These are phyloP conservation scores for Caenorhabditis zanzibari DNA, from an alignment of 2,888 invertebrate species.

Conservation along the genomic window DNA sequence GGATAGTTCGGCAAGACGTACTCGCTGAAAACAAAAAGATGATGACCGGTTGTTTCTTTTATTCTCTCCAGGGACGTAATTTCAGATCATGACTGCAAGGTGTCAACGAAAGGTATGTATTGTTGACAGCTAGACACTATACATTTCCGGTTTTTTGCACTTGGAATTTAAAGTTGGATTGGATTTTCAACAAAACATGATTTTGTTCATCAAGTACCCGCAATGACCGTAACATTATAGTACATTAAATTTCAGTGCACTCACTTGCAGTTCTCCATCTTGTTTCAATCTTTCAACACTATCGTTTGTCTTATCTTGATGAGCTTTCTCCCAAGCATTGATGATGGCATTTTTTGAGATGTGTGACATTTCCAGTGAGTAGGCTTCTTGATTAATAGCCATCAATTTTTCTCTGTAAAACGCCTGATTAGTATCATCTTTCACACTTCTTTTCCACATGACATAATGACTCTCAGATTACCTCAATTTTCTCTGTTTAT, in stretches of 20 bases:
- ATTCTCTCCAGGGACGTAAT: conserved; percentile 8
- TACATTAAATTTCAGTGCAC: not conserved
- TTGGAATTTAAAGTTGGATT: not conserved
- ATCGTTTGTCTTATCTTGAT: conserved; percentile 75
- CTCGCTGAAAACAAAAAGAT: conserved; percentile 62
- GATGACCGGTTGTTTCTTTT: conserved; percentile 34
- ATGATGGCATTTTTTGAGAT: conserved; percentile 77
- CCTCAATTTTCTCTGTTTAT: conserved; percentile 80
- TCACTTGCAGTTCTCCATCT: conserved; percentile 72
- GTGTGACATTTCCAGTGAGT: conserved; percentile 80
- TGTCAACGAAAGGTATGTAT: conserved; percentile 41
- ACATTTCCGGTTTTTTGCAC: conserved; percentile 20
- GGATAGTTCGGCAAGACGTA: conserved; percentile 66
- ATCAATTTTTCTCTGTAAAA: conserved; percentile 86
- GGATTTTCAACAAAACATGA: not conserved
- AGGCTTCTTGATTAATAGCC: conserved; percentile 88
- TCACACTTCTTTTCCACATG: not conserved
- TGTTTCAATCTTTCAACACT: conserved; percentile 78
- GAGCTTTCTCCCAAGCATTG: conserved; percentile 80
- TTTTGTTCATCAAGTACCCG: conserved; percentile 46
- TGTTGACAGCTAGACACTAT: conserved; percentile 24
- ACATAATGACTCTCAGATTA: conserved; percentile 45
- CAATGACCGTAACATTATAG: not conserved
- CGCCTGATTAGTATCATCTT: conserved; percentile 16
- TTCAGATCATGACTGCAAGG: conserved; percentile 39